A percentile compares a stretch with the other conserved stretches of the same genome.
Evolutionary conservation across 2,113 vertebrate species (phyloP).

Genomic region (Eolophus roseicapilla): DNA sequence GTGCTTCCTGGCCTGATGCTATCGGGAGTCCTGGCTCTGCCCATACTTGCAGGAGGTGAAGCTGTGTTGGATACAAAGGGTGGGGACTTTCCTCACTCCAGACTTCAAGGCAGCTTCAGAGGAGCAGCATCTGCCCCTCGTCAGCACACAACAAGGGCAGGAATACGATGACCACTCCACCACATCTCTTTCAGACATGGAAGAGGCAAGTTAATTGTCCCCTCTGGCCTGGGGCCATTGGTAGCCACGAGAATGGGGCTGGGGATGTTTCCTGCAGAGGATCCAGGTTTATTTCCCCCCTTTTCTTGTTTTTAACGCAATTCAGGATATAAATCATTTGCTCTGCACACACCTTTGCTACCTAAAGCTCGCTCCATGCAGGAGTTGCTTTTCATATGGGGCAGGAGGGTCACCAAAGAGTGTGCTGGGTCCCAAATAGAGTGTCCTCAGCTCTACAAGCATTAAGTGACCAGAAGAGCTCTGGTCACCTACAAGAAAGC

Average conservation of each 20-base stretch:
- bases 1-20: background rate
- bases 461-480: background rate
- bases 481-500: background rate
- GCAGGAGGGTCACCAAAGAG: background rate
- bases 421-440: background rate
- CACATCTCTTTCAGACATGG: background rate
- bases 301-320: background rate
- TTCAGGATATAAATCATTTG: background rate
- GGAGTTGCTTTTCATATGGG: background rate
- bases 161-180: accelerated
- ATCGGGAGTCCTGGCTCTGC: background rate
- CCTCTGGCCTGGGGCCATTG: background rate
- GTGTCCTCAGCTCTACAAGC: background rate
- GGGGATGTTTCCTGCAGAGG: background rate
- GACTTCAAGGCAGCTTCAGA: background rate
- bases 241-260: background rate
- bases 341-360: background rate
- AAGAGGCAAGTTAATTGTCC: background rate
- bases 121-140: background rate
- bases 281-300: background rate
- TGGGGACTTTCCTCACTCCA: slow-evolving; percentile 25
- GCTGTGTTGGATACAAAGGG: background rate
- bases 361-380: accelerated
- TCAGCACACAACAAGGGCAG: background rate
- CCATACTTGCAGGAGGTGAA: slow-evolving; percentile 19